A percentile compares a stretch with the other conserved stretches of the same genome.
Evolutionary conservation across 2,888 invertebrate species (phyloP).

Genomic region (Polydrusus cervinus): DNA sequence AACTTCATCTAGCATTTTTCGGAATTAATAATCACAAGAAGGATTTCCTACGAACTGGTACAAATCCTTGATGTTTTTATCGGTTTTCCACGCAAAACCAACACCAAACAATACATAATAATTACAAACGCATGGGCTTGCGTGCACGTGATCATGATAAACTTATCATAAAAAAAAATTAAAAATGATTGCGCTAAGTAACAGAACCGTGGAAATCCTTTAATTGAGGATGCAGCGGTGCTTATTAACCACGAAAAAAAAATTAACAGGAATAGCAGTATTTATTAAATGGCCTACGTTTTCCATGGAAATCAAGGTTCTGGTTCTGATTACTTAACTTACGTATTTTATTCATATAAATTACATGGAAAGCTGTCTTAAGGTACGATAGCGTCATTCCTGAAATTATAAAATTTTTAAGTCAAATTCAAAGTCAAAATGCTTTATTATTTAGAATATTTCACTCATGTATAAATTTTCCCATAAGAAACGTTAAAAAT

Average conservation of each 20-base stretch:
- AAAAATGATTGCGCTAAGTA: conserved; percentile 27
- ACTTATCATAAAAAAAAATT: conserved; percentile 44
- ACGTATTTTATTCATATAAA: too few relatives aligned
- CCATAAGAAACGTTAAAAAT: too few relatives aligned
- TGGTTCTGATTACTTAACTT: too few relatives aligned
- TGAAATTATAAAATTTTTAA: too few relatives aligned
- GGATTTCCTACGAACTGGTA: conserved; percentile 33
- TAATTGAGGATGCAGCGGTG: conserved; percentile 46
- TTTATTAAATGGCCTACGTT: too few relatives aligned
- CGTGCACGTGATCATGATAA: conserved; percentile 40
- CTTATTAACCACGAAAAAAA: conserved; percentile 36
- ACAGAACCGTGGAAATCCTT: conserved; percentile 47
- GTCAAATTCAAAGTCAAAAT: too few relatives aligned
- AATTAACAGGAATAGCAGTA: background rate
- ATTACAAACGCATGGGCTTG: conserved; percentile 47
- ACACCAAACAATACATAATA: conserved; percentile 47
- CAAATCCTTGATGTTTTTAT: conserved; percentile 45
- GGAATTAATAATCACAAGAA: conserved; percentile 23
- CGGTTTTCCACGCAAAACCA: conserved; percentile 45
- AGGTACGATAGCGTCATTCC: too few relatives aligned
- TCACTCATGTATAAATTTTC: too few relatives aligned
- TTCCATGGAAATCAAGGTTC: too few relatives aligned
- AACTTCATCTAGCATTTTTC: conserved; percentile 26
- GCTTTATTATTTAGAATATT: too few relatives aligned
- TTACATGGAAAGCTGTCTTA: too few relatives aligned